Conservation (phyloP, 2,113 vertebrate genomes). For the Catharus minimus region DNA sequence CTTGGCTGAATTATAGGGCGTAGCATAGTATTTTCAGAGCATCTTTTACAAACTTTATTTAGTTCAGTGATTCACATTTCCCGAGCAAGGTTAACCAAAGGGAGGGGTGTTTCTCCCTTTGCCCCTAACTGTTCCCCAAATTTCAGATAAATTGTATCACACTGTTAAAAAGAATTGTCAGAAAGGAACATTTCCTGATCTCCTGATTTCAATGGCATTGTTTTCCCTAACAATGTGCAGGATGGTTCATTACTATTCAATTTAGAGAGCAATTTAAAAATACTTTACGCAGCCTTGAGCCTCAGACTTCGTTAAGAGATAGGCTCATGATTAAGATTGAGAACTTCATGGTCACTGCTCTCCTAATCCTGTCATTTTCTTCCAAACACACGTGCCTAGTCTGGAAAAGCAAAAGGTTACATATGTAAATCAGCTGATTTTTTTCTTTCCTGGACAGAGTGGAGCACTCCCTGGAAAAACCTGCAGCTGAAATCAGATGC, state of each 20-base stretch:
- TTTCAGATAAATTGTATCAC: not conserved
- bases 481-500: not conserved
- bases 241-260: not conserved
- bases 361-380: not conserved
- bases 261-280: not conserved
- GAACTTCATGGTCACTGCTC: not conserved
- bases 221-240: not conserved
- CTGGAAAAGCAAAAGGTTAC: not conserved
- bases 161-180: slow-evolving; percentile 19
- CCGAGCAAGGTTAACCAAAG: slow-evolving; percentile 18
- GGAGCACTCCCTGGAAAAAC: not conserved
- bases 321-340: not conserved
- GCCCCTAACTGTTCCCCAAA: not conserved
- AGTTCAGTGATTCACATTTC: slow-evolving; percentile 55
- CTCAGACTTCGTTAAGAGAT: not conserved
- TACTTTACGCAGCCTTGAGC: not conserved
- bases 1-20: slow-evolving; percentile 36
- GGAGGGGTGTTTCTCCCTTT: not conserved
- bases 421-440: not conserved
- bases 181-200: not conserved
- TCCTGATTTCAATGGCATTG: not conserved
- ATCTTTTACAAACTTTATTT: slow-evolving; percentile 45
- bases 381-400: not conserved
- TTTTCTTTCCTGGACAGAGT: not conserved
- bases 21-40: slow-evolving; percentile 42